A percentile compares a stretch with the other conserved stretches of the same genome.
These are phyloP conservation scores for Mellilla xanthometata DNA, from an alignment of 2,888 invertebrate genomes.

Conservation along the genomic window DNA sequence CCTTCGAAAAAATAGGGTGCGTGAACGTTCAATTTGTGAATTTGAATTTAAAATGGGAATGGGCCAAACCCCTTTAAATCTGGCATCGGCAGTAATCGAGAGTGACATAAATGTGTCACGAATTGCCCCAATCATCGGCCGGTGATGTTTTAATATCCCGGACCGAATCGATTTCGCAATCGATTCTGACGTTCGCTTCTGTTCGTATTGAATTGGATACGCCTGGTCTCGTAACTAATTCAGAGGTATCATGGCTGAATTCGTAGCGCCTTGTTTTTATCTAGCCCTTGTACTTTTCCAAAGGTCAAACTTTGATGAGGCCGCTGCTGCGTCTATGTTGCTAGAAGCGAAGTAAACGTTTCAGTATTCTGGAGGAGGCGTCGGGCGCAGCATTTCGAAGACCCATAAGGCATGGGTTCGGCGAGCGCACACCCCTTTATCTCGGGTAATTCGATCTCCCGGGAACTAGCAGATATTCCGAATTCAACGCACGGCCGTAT, in stretches of 20 bases:
- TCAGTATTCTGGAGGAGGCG: too few relatives aligned
- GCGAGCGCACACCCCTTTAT: slow-evolving; percentile 13
- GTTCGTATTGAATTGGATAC: slow-evolving; percentile 31
- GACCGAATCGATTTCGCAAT: slow-evolving; percentile 40
- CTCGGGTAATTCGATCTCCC: slow-evolving; percentile 16
- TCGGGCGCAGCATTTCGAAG: too few relatives aligned
- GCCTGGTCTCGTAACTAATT: slow-evolving; percentile 12
- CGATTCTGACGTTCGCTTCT: slow-evolving; percentile 36
- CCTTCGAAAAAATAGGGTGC: slow-evolving; percentile 10
- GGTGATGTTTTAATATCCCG: slow-evolving; percentile 41
- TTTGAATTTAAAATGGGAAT: slow-evolving; percentile 22
- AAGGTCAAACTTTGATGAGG: too few relatives aligned
- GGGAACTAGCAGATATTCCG: slow-evolving; percentile 14
- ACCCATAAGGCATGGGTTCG: neutral
- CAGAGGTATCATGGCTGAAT: slow-evolving; percentile 5
- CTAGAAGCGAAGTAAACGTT: too few relatives aligned
- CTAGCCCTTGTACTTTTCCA: too few relatives aligned
- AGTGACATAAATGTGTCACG: slow-evolving; percentile 37
- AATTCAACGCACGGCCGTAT: slow-evolving; percentile 24
- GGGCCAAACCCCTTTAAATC: slow-evolving; percentile 29
- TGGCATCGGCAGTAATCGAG: slow-evolving; percentile 23
- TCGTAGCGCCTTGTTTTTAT: neutral
- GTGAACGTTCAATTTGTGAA: slow-evolving; percentile 13
- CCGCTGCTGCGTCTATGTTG: too few relatives aligned
- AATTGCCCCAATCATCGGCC: slow-evolving; percentile 37